Evolutionary conservation across 2,113 vertebrate genomes (phyloP).

Genomic region (Amia ocellicauda): DNA sequence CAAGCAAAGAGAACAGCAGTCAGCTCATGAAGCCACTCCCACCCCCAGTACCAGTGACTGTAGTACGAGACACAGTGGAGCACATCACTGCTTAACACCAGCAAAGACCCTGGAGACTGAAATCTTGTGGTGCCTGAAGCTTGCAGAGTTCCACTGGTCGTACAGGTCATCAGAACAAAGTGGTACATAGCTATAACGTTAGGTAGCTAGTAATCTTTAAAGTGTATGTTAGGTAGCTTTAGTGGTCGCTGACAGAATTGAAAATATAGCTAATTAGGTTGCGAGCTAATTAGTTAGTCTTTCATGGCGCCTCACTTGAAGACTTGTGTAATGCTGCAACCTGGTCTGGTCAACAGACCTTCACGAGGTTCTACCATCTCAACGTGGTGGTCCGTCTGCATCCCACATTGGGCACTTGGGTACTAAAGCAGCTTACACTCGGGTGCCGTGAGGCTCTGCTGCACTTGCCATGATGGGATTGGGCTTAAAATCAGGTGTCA

Average conservation of each 20-base stretch:
- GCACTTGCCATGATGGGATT: too few species aligned
- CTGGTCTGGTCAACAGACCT: too few species aligned
- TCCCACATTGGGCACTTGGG: too few species aligned
- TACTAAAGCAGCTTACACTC: too few species aligned
- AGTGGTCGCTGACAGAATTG: neutral
- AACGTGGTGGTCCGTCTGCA: too few species aligned
- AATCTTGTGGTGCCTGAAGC: constrained; percentile 7
- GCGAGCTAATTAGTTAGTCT: neutral
- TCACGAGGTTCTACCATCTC: too few species aligned
- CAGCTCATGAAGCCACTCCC: neutral
- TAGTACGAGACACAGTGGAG: constrained; percentile 3
- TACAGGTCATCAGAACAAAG: constrained; percentile 7
- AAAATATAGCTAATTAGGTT: neutral
- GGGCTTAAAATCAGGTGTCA: too few species aligned
- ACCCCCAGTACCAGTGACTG: neutral
- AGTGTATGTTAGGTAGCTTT: constrained; percentile 8
- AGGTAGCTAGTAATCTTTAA: neutral
- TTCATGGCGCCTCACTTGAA: too few species aligned
- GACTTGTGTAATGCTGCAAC: too few species aligned
- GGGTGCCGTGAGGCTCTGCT: too few species aligned
- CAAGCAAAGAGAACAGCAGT: constrained; percentile 8
- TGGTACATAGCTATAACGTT: neutral
- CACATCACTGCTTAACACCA: constrained; percentile 14
- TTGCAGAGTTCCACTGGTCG: neutral
- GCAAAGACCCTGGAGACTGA: constrained; percentile 3